Conservation (phyloP, 2,888 invertebrate species). For the Empis stercorea region DNA sequence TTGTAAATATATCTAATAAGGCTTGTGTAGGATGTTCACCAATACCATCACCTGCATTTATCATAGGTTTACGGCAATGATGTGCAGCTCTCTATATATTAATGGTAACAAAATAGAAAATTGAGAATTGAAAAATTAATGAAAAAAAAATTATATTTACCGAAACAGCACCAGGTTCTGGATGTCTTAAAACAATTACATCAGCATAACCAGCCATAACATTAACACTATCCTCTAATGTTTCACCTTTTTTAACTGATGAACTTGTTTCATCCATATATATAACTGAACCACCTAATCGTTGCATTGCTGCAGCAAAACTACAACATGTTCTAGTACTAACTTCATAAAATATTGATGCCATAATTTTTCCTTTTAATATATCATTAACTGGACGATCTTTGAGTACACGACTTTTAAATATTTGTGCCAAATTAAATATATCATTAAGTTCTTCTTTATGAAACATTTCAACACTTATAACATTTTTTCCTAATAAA, state of each 20-base stretch:
- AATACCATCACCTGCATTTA: conserved; percentile 96
- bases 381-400: conserved; percentile 76
- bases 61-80: conserved; percentile 75
- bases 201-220: conserved; percentile 90
- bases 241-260: conserved; percentile 94
- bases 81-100: conserved; percentile 78
- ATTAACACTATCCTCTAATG: conserved; percentile 74
- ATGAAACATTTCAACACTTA: conserved; percentile 73
- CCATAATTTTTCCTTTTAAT: conserved; percentile 85
- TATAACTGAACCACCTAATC: conserved; percentile 87
- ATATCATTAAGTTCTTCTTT: conserved; percentile 86
- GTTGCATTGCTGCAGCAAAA: conserved; percentile 92
- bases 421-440: conserved; percentile 84
- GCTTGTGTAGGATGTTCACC: conserved; percentile 99
- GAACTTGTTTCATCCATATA: conserved; percentile 82
- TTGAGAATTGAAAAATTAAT: conserved; percentile 2
- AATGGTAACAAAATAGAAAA: conserved; percentile 20
- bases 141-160: too few relatives aligned
- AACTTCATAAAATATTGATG: conserved; percentile 93
- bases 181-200: conserved; percentile 87
- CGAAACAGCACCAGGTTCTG: conserved; percentile 77
- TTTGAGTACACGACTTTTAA: conserved; percentile 69
- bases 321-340: conserved; percentile 94
- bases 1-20: conserved; percentile 91
- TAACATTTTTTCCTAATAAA: conserved; percentile 62